These are phyloP conservation scores for Microcebus tavaratra DNA, from an alignment of 2,113 vertebrate genomes.

Conservation along the genomic window DNA sequence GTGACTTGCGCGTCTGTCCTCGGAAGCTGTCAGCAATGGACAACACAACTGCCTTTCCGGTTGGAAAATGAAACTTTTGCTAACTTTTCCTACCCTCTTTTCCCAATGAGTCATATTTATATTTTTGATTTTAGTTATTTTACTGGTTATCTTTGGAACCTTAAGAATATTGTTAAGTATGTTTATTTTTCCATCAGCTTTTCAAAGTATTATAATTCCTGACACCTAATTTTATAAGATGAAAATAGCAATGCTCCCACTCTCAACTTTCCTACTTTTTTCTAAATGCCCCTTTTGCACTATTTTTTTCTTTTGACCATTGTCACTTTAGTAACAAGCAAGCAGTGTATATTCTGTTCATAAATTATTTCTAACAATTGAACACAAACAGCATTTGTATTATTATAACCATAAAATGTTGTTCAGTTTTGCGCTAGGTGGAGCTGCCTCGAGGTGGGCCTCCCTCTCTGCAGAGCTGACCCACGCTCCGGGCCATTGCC, in stretches of 20 bases:
- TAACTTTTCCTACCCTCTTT: not conserved
- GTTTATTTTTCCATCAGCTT: not conserved
- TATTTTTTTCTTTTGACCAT: not conserved
- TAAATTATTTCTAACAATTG: not conserved
- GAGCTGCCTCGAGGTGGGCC: rapidly evolving
- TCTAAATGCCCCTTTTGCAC: not conserved
- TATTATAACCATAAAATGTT: not conserved
- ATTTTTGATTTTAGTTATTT: not conserved
- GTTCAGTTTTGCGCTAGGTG: rapidly evolving
- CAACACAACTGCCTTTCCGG: not conserved
- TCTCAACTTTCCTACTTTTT: not conserved
- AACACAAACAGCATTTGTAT: too few relatives aligned
- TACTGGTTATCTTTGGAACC: not conserved
- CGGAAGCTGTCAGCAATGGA: rapidly evolving
- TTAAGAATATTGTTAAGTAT: not conserved
- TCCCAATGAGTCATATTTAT: not conserved
- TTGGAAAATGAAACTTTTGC: not conserved
- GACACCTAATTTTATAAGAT: not conserved
- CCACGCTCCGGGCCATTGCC: not conserved
- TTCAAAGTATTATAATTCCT: not conserved
- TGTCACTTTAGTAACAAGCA: not conserved
- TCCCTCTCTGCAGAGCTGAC: not conserved
- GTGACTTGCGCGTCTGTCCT: not conserved
- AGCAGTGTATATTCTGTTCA: not conserved
- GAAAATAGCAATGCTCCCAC: not conserved